A percentile compares a stretch with the other conserved stretches of the same genome.
Conservation (phyloP, 2,888 invertebrate genomes). For the Temnothorax unifasciatus region DNA sequence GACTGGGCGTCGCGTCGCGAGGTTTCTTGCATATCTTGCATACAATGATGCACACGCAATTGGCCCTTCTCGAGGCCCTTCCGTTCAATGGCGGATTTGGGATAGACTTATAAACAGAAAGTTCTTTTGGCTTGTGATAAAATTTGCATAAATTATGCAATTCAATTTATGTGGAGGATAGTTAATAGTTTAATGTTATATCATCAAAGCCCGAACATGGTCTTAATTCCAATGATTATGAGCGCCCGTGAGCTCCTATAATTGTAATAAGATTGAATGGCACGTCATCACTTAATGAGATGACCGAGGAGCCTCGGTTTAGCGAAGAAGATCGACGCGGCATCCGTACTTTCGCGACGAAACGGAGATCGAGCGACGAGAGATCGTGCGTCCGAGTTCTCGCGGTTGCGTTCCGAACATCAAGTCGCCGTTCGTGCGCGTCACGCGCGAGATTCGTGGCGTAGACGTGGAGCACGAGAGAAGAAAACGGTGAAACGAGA, state of each 20-base stretch:
- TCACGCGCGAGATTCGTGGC: constrained; percentile 59
- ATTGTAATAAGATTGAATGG: neutral
- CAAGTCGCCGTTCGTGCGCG: constrained; percentile 34
- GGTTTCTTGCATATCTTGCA: constrained; percentile 39
- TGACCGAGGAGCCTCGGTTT: neutral
- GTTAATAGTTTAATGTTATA: constrained; percentile 17
- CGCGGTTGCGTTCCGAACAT: constrained; percentile 47
- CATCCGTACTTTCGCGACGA: neutral
- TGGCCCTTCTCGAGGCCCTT: neutral
- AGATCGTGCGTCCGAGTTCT: neutral
- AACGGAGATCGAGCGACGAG: neutral
- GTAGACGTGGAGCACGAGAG: constrained; percentile 45
- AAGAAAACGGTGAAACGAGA: constrained; percentile 43
- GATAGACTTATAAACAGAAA: neutral
- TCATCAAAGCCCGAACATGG: neutral
- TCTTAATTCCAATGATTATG: neutral
- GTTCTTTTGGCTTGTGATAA: neutral
- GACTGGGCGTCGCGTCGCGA: constrained; percentile 41
- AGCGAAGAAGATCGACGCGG: neutral
- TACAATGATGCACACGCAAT: constrained; percentile 32
- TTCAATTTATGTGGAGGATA: constrained; percentile 3
- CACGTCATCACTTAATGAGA: neutral
- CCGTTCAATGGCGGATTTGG: neutral
- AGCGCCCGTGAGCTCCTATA: neutral
- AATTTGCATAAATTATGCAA: constrained; percentile 38